Evolutionary conservation across 1,140 invertebrate species (phyloP).

Genomic region (Prorops nasuta): DNA sequence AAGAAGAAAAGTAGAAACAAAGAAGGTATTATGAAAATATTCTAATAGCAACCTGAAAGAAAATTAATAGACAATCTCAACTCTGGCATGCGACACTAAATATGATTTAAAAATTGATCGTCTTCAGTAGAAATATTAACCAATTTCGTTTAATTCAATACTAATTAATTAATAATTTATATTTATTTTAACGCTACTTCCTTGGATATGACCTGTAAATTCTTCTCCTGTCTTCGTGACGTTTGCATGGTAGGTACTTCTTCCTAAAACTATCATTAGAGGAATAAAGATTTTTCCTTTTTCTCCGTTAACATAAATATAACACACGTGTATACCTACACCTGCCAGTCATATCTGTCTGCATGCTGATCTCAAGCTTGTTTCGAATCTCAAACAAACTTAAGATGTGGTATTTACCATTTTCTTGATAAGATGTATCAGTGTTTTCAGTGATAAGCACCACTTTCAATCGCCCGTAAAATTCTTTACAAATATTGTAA

Average conservation of each 20-base stretch:
- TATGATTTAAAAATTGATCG: no score
- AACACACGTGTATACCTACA: no score
- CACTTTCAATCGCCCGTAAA: no score
- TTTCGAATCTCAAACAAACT: background rate
- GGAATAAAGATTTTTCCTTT: no score
- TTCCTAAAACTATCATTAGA: background rate
- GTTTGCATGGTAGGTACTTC: conserved; percentile 27
- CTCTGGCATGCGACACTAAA: no score
- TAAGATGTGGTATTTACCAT: conserved; percentile 2
- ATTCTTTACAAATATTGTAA: no score
- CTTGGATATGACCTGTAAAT: conserved; percentile 18
- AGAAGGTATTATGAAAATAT: conserved; percentile 64
- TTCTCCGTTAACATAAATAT: no score
- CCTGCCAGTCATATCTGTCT: background rate
- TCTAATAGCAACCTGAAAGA: no score
- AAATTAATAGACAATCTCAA: no score
- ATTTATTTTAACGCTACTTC: conserved; percentile 29
- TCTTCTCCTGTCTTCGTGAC: conserved; percentile 5
- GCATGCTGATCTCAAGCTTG: background rate
- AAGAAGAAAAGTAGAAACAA: conserved; percentile 80
- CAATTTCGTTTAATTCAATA: no score
- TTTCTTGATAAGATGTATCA: conserved; percentile 11
- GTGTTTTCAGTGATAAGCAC: conserved; percentile 10
- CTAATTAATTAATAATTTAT: conserved; percentile 26
- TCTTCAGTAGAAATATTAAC: no score